Percentiles rank a stretch among this genome's conserved stretches.
Conservation (phyloP, 1,140 invertebrate species). For the Euschistus heros region DNA sequence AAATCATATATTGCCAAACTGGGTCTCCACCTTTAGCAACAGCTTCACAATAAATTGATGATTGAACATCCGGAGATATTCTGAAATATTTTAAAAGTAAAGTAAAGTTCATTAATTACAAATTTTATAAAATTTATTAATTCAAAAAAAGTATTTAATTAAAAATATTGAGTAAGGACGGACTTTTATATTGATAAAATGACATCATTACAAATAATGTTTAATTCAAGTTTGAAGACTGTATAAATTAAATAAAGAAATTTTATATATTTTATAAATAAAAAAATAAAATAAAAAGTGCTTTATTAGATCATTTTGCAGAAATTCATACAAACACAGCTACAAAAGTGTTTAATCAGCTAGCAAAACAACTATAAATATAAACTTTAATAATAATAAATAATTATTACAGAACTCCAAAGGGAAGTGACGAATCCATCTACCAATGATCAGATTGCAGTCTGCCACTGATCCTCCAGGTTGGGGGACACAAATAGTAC, state of each 20-base stretch:
- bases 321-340: too few relatives aligned
- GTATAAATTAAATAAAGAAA: neutral
- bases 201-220: neutral
- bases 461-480: too few relatives aligned
- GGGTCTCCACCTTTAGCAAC: neutral
- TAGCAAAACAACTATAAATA: too few relatives aligned
- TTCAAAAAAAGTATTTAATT: neutral
- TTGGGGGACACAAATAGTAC: too few relatives aligned
- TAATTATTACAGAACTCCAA: too few relatives aligned
- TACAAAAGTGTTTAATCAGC: too few relatives aligned
- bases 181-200: neutral
- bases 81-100: neutral
- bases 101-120: neutral
- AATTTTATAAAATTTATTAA: neutral
- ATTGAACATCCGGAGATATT: neutral
- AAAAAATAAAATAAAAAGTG: neutral
- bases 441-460: too few relatives aligned
- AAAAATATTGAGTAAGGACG: neutral
- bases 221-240: neutral
- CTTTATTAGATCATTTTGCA: too few relatives aligned
- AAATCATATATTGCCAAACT: neutral
- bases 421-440: too few relatives aligned
- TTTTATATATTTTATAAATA: neutral
- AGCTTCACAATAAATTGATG: neutral
- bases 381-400: too few relatives aligned